Evolutionary conservation across 2,888 invertebrate species (phyloP).

Genomic region (Acanthosepion pharaonis): DNA sequence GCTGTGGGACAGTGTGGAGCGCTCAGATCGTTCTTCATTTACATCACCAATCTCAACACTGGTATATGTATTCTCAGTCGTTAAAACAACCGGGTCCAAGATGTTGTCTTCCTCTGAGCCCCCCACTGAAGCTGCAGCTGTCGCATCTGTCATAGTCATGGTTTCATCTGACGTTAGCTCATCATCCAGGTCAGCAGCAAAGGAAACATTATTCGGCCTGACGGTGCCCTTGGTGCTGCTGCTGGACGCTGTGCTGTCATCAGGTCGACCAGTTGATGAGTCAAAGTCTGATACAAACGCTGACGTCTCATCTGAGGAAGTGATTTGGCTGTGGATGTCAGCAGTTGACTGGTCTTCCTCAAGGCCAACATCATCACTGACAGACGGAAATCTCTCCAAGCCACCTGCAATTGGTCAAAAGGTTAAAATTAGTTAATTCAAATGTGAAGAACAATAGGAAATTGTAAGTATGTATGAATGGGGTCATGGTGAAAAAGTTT

Average conservation of each 20-base stretch:
- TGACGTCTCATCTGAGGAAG: constrained; percentile 52
- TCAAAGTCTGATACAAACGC: constrained; percentile 53
- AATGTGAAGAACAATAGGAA: no score
- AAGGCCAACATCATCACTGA: constrained; percentile 68
- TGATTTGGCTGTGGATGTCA: constrained; percentile 56
- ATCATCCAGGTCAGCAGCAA: not conserved
- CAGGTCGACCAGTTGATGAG: constrained; percentile 34
- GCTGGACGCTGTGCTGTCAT: not conserved
- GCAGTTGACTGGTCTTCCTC: constrained; percentile 68
- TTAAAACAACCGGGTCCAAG: constrained; percentile 55
- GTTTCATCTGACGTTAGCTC: not conserved
- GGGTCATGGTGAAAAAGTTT: no score
- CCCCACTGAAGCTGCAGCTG: constrained; percentile 49
- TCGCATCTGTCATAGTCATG: constrained; percentile 35
- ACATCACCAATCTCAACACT: constrained; percentile 71
- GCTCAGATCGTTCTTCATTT: constrained; percentile 68
- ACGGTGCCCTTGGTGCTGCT: not conserved
- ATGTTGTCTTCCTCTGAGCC: constrained; percentile 51
- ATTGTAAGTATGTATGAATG: no score
- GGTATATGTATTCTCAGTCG: constrained; percentile 69
- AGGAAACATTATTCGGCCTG: constrained; percentile 41
- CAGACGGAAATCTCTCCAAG: constrained; percentile 47
- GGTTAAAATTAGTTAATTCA: no score
- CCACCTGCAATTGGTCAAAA: constrained; percentile 45
- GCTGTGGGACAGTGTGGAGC: constrained; percentile 65